Evolutionary conservation across 2,888 invertebrate species (phyloP).

Genomic region (Drosophila longiperda): DNA sequence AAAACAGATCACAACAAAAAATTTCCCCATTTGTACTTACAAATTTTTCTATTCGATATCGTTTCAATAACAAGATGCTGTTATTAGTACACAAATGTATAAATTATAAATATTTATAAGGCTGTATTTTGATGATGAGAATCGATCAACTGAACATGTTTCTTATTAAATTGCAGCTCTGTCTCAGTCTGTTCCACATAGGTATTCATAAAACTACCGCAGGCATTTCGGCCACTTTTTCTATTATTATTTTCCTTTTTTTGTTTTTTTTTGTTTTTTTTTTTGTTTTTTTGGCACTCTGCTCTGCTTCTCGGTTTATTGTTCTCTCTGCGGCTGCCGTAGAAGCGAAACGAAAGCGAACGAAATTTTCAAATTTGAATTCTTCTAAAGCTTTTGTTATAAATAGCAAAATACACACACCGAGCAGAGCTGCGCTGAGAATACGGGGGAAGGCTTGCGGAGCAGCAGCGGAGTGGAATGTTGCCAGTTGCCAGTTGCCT

Average conservation of each 20-base stretch:
- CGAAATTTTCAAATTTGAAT: slow-evolving; percentile 57
- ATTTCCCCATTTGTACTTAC: neutral
- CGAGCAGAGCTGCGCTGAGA: slow-evolving; percentile 47
- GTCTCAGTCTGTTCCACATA: slow-evolving; percentile 20
- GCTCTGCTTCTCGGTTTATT: slow-evolving; percentile 56
- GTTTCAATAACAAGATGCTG: neutral
- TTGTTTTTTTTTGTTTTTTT: slow-evolving; percentile 11
- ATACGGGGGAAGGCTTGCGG: slow-evolving; percentile 1
- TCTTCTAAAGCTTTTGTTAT: slow-evolving; percentile 82
- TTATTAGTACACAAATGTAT: neutral
- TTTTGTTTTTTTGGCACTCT: slow-evolving; percentile 39
- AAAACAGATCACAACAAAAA: neutral
- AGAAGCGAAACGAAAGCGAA: slow-evolving; percentile 52
- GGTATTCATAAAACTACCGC: slow-evolving; percentile 48
- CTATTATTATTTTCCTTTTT: slow-evolving; percentile 9
- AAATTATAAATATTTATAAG: neutral
- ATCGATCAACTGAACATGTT: slow-evolving; percentile 17
- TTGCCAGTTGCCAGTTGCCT: slow-evolving; percentile 26
- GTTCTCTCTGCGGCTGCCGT: slow-evolving; percentile 70
- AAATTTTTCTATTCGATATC: neutral
- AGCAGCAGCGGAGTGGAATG: slow-evolving; percentile 2
- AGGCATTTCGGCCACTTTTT: slow-evolving; percentile 57
- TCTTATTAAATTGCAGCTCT: slow-evolving; percentile 31
- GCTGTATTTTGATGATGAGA: slow-evolving; percentile 6
- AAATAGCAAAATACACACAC: slow-evolving; percentile 81